Conservation (phyloP, 2,113 vertebrate species). For the Sceloporus tristichus region DNA sequence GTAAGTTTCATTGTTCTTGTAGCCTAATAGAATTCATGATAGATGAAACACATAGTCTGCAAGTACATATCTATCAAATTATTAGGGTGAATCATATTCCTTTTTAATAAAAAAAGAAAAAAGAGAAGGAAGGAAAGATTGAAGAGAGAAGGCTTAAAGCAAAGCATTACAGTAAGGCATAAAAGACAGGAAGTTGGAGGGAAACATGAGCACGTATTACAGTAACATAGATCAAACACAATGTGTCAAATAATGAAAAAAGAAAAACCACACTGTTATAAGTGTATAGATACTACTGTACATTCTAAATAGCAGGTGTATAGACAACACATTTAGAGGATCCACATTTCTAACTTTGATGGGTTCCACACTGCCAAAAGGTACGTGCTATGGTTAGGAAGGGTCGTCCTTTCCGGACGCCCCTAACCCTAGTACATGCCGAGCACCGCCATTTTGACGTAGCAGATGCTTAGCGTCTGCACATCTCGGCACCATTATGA, state of each 20-base stretch:
- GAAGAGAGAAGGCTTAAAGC: background rate
- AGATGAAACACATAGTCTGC: background rate
- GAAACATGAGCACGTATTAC: conserved; percentile 17
- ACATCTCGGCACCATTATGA: too few species aligned
- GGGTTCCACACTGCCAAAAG: too few species aligned
- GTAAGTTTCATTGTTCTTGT: background rate
- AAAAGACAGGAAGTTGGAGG: conserved; percentile 12
- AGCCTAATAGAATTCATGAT: background rate
- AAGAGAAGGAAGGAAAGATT: background rate
- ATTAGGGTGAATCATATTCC: background rate
- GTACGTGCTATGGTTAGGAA: too few species aligned
- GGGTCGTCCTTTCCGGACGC: too few species aligned
- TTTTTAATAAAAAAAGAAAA: conserved; percentile 1
- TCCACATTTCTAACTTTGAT: conserved; percentile 34
- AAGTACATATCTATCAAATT: background rate
- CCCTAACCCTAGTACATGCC: too few species aligned
- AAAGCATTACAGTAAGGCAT: background rate
- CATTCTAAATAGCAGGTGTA: conserved; percentile 54
- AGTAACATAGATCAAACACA: conserved; percentile 55
- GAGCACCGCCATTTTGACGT: too few species aligned
- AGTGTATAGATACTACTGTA: conserved; percentile 51
- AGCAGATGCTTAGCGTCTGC: too few species aligned
- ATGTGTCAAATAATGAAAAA: conserved; percentile 22
- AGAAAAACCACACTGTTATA: conserved; percentile 26
- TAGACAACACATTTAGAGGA: conserved; percentile 46